phyloP scores from a whole-genome alignment of 2,888 invertebrate species.

The Aphodius sticticus region DNA sequence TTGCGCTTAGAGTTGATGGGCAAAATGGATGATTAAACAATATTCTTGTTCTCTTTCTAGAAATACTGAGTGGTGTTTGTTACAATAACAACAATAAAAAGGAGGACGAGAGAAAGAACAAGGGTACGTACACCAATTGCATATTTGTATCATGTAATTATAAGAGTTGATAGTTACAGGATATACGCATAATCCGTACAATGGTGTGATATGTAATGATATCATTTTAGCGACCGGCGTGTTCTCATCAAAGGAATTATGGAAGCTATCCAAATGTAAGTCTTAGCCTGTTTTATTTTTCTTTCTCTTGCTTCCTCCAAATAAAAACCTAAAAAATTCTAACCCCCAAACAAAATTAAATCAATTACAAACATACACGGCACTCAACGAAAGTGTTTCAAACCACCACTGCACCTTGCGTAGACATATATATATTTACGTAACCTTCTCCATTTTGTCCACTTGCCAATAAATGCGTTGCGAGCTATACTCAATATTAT shows the following conservation, averaged over 20 bases:
- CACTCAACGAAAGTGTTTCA: too few relatives aligned
- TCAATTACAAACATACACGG: too few relatives aligned
- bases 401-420: too few relatives aligned
- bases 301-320: not conserved
- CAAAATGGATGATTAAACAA: not conserved
- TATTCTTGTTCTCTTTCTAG: conserved; percentile 60
- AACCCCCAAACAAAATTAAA: too few relatives aligned
- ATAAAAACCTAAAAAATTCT: not conserved
- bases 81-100: conserved; percentile 75
- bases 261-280: conserved; percentile 91
- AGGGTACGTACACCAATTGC: conserved; percentile 65
- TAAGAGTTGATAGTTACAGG: conserved; percentile 62
- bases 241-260: conserved; percentile 99
- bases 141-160: conserved; percentile 35
- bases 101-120: conserved; percentile 79
- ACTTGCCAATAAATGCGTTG: not conserved
- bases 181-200: conserved; percentile 95
- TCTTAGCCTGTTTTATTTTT: conserved; percentile 36
- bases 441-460: not conserved
- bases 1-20: not conserved
- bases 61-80: conserved; percentile 79
- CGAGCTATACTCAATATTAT: not conserved
- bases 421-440: too few relatives aligned
- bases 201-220: conserved; percentile 98
- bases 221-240: conserved; percentile 99